Evolutionary conservation across 2,888 invertebrate genomes (phyloP).

Genomic region (Dolichopus griseipennis): DNA sequence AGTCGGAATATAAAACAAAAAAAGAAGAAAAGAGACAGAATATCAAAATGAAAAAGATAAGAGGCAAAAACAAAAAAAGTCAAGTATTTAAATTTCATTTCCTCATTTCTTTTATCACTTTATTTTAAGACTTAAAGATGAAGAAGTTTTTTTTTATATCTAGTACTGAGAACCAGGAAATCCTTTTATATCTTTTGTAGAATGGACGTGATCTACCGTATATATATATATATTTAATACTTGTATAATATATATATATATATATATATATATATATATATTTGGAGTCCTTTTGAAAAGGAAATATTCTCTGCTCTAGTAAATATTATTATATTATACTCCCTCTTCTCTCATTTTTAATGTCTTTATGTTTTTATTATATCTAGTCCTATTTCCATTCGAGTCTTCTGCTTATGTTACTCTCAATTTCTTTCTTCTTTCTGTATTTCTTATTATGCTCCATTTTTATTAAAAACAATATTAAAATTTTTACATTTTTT

Average conservation of each 20-base stretch:
- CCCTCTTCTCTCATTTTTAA: not conserved
- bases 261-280: too few relatives aligned
- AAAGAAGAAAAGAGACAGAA: too few relatives aligned
- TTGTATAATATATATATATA: too few relatives aligned
- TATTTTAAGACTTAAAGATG: not conserved
- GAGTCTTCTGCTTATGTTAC: not conserved
- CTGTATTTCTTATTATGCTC: too few relatives aligned
- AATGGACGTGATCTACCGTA: not conserved
- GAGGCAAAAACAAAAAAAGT: not conserved
- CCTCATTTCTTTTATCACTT: not conserved
- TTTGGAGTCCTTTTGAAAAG: not conserved
- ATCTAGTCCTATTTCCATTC: not conserved
- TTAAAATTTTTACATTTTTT: too few relatives aligned
- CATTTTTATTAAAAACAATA: too few relatives aligned
- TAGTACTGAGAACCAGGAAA: slow-evolving; percentile 6
- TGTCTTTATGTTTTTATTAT: not conserved
- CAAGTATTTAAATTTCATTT: not conserved
- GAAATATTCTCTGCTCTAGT: not conserved
- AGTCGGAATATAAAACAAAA: too few relatives aligned
- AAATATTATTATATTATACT: not conserved
- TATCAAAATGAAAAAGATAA: too few relatives aligned
- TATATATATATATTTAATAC: too few relatives aligned
- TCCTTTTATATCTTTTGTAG: not conserved
- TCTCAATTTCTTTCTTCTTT: not conserved
- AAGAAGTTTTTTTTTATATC: not conserved